A percentile compares a stretch with the other conserved stretches of the same genome.
phyloP scores from a whole-genome alignment of 2,888 invertebrate species.

The Zaprionus lineosus region DNA sequence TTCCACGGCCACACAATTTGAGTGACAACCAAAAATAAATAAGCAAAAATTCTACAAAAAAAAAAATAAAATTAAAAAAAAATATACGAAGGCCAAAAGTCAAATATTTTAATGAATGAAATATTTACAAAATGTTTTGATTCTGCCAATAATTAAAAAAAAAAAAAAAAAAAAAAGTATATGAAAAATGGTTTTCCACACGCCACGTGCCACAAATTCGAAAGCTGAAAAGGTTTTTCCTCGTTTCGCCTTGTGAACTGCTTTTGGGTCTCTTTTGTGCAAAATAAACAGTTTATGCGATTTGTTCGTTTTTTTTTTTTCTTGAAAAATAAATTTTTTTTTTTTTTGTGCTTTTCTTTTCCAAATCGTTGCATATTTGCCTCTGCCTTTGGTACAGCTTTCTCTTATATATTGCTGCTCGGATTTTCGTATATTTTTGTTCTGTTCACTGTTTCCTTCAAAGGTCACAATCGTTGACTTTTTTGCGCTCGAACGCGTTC shows the following conservation, averaged over 20 bases:
- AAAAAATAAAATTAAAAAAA: too few species aligned
- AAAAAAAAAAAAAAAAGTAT: too few species aligned
- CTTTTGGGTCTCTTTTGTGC: slow-evolving; percentile 29
- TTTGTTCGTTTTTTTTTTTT: slow-evolving; percentile 10
- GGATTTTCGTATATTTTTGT: slow-evolving; percentile 8
- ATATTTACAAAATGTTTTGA: too few species aligned
- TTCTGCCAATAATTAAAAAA: too few species aligned
- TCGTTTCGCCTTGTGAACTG: slow-evolving; percentile 15
- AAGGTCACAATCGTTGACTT: slow-evolving; percentile 65
- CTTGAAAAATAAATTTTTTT: too few species aligned
- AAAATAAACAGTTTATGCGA: slow-evolving; percentile 33
- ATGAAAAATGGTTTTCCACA: slow-evolving; percentile 14
- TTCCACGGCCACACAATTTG: too few species aligned
- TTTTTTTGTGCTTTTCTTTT: slow-evolving; percentile 25
- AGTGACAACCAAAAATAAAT: too few species aligned
- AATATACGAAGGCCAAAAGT: too few species aligned
- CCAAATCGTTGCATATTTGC: slow-evolving; percentile 31
- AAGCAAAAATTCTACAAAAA: too few species aligned
- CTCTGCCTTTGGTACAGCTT: not conserved
- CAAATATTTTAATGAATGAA: too few species aligned
- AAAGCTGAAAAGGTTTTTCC: slow-evolving; percentile 6
- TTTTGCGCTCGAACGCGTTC: slow-evolving; percentile 51
- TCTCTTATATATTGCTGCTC: slow-evolving; percentile 5
- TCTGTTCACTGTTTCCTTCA: slow-evolving; percentile 33
- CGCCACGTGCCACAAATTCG: slow-evolving; percentile 42